A percentile compares a stretch with the other conserved stretches of the same genome.
phyloP scores from a whole-genome alignment of 1,140 invertebrate genomes.

The Panagrolaimus sp. region DNA sequence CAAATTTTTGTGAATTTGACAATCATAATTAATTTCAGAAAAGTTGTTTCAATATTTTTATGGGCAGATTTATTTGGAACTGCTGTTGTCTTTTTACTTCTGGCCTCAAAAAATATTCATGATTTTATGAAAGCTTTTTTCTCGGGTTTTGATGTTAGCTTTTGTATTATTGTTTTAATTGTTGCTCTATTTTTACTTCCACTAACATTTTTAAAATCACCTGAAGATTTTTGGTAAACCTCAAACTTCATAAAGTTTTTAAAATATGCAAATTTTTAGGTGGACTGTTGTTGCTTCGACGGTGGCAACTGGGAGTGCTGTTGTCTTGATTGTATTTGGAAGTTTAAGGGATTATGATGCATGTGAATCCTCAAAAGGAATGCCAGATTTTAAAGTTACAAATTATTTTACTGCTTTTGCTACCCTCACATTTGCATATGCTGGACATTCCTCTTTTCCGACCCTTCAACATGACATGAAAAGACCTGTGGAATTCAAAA shows the following conservation, averaged over 20 bases:
- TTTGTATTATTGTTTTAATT: neutral
- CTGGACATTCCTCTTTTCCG: constrained; percentile 44
- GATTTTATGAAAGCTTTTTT: neutral
- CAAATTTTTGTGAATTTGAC: too few relatives aligned
- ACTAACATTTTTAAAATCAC: constrained; percentile 30
- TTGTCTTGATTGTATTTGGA: constrained; percentile 32
- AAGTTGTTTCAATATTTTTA: constrained; percentile 26
- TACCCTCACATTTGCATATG: constrained; percentile 46
- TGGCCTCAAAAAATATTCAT: constrained; percentile 48
- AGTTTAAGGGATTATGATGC: constrained; percentile 24
- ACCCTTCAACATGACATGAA: constrained; percentile 45
- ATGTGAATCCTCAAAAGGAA: constrained; percentile 22
- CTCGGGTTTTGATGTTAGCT: neutral
- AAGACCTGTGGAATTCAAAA: constrained; percentile 35
- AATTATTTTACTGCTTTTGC: constrained; percentile 38
- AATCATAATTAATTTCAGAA: constrained; percentile 61
- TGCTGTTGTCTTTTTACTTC: constrained; percentile 61
- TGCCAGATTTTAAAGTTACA: constrained; percentile 30
- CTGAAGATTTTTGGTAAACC: constrained; percentile 33
- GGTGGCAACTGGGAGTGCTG: neutral
- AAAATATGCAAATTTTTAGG: constrained; percentile 29
- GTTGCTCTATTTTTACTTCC: constrained; percentile 18
- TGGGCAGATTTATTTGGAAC: constrained; percentile 34
- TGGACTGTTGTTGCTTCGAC: neutral
- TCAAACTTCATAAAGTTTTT: neutral